These are phyloP conservation scores for Antigone vipio DNA, from an alignment of 2,113 vertebrate genomes.

Conservation along the genomic window DNA sequence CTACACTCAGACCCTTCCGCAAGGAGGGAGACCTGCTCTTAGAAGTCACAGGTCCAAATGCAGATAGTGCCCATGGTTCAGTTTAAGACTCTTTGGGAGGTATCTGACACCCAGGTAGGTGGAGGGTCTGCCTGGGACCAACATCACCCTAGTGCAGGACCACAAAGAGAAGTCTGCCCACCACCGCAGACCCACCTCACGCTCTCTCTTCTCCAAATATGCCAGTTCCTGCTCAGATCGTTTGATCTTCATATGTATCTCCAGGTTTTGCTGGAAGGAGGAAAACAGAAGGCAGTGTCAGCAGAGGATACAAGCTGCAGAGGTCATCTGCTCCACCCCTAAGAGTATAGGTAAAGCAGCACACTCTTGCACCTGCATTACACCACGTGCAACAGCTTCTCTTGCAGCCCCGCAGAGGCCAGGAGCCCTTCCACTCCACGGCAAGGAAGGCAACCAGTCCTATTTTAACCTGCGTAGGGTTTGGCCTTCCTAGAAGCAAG, in stretches of 20 bases:
- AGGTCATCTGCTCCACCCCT: background rate
- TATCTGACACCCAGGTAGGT: background rate
- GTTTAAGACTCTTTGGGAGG: background rate
- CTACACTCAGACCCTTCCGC: background rate
- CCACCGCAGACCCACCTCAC: conserved; percentile 69
- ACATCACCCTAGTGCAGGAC: background rate
- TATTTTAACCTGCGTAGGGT: background rate
- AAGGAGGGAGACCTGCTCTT: background rate
- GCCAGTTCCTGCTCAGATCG: conserved; percentile 92
- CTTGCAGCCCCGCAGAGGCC: background rate
- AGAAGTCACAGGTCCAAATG: background rate
- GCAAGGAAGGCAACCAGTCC: background rate
- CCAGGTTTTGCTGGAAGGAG: conserved; percentile 92
- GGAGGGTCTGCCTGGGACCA: background rate
- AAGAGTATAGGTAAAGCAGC: background rate
- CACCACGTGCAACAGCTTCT: background rate
- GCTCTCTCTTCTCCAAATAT: conserved; percentile 92
- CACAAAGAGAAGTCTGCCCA: background rate
- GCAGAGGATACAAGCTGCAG: background rate
- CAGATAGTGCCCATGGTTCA: background rate
- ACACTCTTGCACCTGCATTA: background rate
- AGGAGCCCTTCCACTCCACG: background rate
- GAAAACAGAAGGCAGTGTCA: conserved; percentile 20
- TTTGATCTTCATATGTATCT: conserved; percentile 95
- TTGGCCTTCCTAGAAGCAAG: background rate